phyloP scores from a whole-genome alignment of 2,888 invertebrate genomes.

The Drosophila mimica region DNA sequence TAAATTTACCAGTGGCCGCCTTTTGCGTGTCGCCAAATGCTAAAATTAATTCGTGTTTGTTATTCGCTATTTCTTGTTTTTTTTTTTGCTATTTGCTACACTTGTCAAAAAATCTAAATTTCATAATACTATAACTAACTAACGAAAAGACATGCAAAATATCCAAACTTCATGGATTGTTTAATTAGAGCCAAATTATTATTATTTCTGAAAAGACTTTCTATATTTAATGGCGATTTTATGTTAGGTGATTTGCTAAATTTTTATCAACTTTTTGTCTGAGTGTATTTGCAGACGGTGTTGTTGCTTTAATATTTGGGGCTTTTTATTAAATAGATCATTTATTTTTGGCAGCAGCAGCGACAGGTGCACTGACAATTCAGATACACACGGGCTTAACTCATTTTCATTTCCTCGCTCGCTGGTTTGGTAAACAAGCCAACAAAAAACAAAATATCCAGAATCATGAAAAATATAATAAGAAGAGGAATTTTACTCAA shows the following conservation, averaged over 20 bases:
- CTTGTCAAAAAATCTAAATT: neutral
- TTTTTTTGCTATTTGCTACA: neutral
- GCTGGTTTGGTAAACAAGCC: constrained; percentile 5
- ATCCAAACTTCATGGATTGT: too few species aligned
- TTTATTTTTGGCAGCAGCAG: constrained; percentile 36
- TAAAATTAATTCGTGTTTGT: constrained; percentile 48
- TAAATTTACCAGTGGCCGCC: constrained; percentile 53
- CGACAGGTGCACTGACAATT: constrained; percentile 67
- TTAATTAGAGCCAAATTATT: too few species aligned
- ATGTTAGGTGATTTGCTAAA: too few species aligned
- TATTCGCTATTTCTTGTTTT: neutral
- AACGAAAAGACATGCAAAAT: too few species aligned
- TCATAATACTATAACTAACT: neutral
- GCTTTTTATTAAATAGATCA: constrained; percentile 32
- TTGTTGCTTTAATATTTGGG: constrained; percentile 11
- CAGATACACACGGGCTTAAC: constrained; percentile 24
- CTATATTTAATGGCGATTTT: neutral
- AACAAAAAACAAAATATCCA: neutral
- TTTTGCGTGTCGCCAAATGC: constrained; percentile 56
- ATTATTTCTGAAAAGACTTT: too few species aligned
- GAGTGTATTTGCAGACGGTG: constrained; percentile 7
- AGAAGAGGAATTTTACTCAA: neutral
- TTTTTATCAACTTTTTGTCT: neutral
- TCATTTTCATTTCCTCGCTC: constrained; percentile 5
- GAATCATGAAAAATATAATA: neutral